phyloP scores from a whole-genome alignment of 2,113 vertebrate genomes.

The Ivindomyrus marchei region DNA sequence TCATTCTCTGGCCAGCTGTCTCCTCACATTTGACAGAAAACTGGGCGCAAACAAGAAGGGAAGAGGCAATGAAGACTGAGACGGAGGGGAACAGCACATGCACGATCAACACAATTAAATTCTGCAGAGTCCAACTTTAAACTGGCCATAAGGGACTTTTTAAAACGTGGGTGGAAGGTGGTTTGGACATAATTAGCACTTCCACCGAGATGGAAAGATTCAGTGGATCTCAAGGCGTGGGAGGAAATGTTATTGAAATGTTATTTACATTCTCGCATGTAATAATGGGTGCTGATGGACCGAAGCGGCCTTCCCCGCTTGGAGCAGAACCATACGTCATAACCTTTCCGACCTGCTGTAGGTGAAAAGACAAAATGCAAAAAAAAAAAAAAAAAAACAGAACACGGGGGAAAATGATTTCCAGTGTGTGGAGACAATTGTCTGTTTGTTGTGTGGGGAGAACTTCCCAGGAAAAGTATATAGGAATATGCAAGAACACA shows the following conservation, averaged over 20 bases:
- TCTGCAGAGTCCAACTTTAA: neutral
- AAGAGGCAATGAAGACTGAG: neutral
- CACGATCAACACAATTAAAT: neutral
- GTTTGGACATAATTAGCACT: neutral
- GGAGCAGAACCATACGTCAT: neutral
- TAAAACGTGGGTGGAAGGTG: neutral
- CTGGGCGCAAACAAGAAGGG: neutral
- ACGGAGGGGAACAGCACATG: neutral
- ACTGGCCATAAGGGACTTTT: neutral
- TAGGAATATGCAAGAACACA: neutral
- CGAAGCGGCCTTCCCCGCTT: no score
- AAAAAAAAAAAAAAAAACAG: no score
- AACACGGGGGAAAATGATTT: neutral
- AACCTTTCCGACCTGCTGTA: neutral
- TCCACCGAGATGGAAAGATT: neutral
- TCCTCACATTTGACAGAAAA: neutral
- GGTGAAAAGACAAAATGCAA: neutral
- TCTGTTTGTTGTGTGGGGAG: no score
- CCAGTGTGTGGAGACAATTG: neutral
- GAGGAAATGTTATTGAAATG: neutral
- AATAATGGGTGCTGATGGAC: neutral
- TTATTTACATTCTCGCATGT: neutral
- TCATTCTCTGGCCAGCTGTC: neutral
- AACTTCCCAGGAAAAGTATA: neutral
- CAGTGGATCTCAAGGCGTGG: neutral